Evolutionary conservation across 2,797 vertebrate genomes (phyloP), one percentile per base, ranked within the genome.

Genomic region (Chaetophractus vellerosus): DNA sequence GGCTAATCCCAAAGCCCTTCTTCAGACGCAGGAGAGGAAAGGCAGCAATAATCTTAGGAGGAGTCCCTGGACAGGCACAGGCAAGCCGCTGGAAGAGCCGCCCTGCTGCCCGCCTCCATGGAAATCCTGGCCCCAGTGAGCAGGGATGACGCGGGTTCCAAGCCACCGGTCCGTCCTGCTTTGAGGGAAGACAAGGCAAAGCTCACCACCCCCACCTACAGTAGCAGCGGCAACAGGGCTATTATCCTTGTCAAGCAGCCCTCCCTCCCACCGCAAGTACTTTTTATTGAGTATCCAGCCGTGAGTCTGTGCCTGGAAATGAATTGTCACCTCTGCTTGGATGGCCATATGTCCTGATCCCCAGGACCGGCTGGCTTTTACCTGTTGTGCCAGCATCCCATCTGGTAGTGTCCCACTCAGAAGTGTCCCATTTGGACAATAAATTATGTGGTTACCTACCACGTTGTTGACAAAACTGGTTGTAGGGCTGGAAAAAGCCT

Each of bases 11-110:
- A n/a, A n/a, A n/a, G n/a, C n/a, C n/a, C n/a, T 28, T 36, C 63
- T 48, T 88, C 85, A 57, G 84, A 94, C 19, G 41, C 45, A 55
- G 63, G 95, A 90, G 59, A 86, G 57, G 64, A 23, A 93, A 84
- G 41, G 80, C 2, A 9, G 10, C 18, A 59, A 75, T 61, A 1
- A 33, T 33, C 63, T 83, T 79, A 88, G 64, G 78, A 36, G 63
- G 85, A 52, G 38, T 81, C 52, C 74, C 0, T 8, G 8, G 55
- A 76, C 16, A 93, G 95, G 80, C 15, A 10, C 72, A 3, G 0
- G 28, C 1, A 91, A 92, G 59, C 52, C 87, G 80, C 5, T 21
- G 61, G 1, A 90, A 88, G 61, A 23, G 66, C 12, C 11, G 31
- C 83, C 57, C 31, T 61, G 33, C 50, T 23, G 21, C 18, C 12